Evolutionary conservation across 2,113 vertebrate species (phyloP).

Genomic region (Oryzias melastigma): DNA sequence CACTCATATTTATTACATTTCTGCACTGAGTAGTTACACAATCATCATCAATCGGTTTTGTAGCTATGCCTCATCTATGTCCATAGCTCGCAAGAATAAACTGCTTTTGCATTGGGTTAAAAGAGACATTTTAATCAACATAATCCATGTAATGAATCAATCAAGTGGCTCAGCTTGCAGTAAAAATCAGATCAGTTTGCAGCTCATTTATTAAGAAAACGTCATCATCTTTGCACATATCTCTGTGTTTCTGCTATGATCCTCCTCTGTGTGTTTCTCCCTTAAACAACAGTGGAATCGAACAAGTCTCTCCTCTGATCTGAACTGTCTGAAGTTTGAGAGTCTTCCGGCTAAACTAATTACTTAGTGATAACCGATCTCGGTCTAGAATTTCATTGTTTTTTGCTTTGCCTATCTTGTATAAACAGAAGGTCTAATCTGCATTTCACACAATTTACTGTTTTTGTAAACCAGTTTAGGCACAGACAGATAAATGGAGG

Average conservation of each 20-base stretch:
- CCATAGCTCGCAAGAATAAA: too few species aligned
- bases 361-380: constrained; percentile 28
- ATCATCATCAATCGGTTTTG: too few species aligned
- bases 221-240: constrained; percentile 6
- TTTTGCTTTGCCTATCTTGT: background rate
- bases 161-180: too few species aligned
- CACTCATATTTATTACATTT: too few species aligned
- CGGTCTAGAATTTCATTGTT: background rate
- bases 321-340: constrained; percentile 20
- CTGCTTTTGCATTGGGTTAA: too few species aligned
- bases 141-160: too few species aligned
- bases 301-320: constrained; percentile 29
- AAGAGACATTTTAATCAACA: too few species aligned
- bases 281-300: constrained; percentile 12
- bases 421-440: constrained; percentile 33
- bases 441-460: constrained; percentile 8
- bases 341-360: constrained; percentile 38
- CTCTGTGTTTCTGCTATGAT: too few species aligned
- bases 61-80: too few species aligned
- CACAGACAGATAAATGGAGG: constrained; percentile 13
- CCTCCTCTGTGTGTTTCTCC: background rate
- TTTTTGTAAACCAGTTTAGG: constrained; percentile 23
- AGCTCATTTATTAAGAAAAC: too few species aligned
- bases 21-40: too few species aligned
- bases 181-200: too few species aligned